Base-by-base conservation (phyloP, 2,888 invertebrate genomes). In the Entomobrya proxima region DNA sequence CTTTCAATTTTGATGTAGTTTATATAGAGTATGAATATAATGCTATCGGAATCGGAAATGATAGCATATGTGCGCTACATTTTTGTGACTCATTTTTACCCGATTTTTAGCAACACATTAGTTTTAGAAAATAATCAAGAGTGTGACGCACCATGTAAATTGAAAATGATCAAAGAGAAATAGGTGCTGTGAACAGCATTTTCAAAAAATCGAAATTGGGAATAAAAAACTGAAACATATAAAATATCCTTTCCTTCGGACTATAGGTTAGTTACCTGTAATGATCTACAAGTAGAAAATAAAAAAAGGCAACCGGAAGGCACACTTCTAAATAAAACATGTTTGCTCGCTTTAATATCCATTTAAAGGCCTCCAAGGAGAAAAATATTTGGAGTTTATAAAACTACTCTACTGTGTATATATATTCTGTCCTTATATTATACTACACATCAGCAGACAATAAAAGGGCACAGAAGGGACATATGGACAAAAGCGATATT, bases 341-440 rank as follows among this genome's bases (percentile, higher is more conserved):
- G 32, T 64, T 35, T 64, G 24, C 35, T 69, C 21, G 40, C 67
- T 40, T 5, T 37, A 55, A 69, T 69, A 32, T 32, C 18, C 24
- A 55, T 77, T 77, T 50, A 78, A 78, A 67, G 50, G 30, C 35
- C 47, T 79, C 30, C 40, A 75, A 75, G 74, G 44, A 72, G 58
- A 40, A 40, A 7, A 81, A 80, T 67, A 52, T 81, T 69, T 35
- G 67, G 72, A 72, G 81, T 74, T 69, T 79, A 67, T 79, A 67
- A 67, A 79, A 78, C 58, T 58, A 24, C 37, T 11, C 40, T 18
- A 32, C 18, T 24, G 15, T 24, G 1, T 44, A 44, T 44, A 50
- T 15, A 4, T 11, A 30, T 1, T 27, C 15, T 18, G 32, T 6
- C 2, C 7, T 2, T 18, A n/a, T 18, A 18, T 18, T 18, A 50